Conservation (phyloP, 2,113 vertebrate species). For the Climacteris rufus region DNA sequence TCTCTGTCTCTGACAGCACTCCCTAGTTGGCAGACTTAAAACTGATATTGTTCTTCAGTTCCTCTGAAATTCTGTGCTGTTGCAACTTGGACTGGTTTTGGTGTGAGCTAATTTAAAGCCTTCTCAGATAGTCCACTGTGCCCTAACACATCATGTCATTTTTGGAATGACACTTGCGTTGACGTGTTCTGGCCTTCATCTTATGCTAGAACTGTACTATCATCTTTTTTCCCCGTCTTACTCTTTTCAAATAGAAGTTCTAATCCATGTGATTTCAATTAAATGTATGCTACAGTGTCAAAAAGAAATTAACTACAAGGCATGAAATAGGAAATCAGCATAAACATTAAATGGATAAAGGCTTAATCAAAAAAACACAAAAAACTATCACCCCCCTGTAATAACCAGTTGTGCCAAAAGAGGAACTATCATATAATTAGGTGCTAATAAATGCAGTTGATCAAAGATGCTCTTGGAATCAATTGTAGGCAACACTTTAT, state of each 20-base stretch:
- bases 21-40: background rate
- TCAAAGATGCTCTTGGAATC: background rate
- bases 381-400: background rate
- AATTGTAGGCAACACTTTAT: background rate
- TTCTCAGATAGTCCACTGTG: background rate
- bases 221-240: background rate
- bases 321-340: background rate
- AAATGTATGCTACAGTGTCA: background rate
- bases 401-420: background rate
- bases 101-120: background rate
- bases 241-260: background rate
- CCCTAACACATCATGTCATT: fast-evolving
- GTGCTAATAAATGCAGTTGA: background rate
- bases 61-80: background rate
- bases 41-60: background rate
- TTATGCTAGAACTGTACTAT: background rate
- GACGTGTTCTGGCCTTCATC: background rate
- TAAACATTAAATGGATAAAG: background rate
- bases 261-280: background rate
- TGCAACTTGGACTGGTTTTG: background rate
- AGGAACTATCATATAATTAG: background rate
- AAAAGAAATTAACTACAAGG: background rate
- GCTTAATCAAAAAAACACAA: background rate
- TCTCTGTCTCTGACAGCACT: background rate
- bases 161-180: background rate